Base-by-base conservation (phyloP, 2,888 invertebrate genomes). In the Ormyrus rosae region DNA sequence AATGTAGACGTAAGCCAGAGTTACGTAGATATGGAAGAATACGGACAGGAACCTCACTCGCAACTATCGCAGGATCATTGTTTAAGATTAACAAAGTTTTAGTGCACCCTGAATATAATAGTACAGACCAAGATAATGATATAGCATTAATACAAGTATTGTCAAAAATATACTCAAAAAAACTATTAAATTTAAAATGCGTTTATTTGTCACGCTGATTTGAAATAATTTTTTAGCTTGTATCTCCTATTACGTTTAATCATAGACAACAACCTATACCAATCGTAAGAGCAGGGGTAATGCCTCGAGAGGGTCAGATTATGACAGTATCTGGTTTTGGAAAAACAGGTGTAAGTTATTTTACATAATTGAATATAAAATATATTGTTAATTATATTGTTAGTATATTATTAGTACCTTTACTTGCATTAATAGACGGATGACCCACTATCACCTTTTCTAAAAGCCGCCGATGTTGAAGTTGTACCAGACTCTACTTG, bases 251-350 rank as follows among this genome's bases (percentile, higher is more conserved):
- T 6, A 19, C 55, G 55, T 19, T 80, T 8, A 76, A 51, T 46
- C 51, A 53, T 0, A 55, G 48, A 6, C 71, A 80, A n/a, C 13
- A 7, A 3, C 48, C 75, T 10, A 76, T 80, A 51, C 53, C 65
- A 0, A 65, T 80, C 19, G 71, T 69, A 46, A 69, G 5, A 45
- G 9, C 73, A 34, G 5, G 58, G 2, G 71, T 76, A 5, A 58
- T 70, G 53, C 70, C 75, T 2, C 34, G 46, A 65, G 48, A 51
- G 4, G 71, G 61, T 2, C 46, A 70, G 46, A 6, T 65, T 46
- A 67, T 80, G 64, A 58, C 50, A 34, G 60, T 80, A 34, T 61
- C 71, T 53, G 80, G 80, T 60, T 76, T 76, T 55, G 80, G 80
- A n/a, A 51, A 8, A 9, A 71, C 51, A 50, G 56, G n/a, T n/a